Conservation (phyloP, 2,888 invertebrate genomes). For the Hemistola chrysoprasaria region DNA sequence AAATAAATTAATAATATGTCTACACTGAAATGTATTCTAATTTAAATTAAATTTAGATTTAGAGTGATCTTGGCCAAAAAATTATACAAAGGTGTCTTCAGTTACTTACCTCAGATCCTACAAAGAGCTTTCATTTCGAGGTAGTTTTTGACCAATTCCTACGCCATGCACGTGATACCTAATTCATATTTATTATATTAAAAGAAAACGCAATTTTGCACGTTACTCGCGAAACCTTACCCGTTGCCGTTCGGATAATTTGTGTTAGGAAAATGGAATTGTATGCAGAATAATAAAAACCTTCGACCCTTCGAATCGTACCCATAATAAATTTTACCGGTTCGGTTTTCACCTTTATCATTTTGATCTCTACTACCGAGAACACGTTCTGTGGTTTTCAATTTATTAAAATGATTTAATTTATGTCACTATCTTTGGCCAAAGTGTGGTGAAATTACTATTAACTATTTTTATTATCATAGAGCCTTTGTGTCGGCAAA, state of each 20-base stretch:
- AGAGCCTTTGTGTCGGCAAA: no score
- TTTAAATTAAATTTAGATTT: no score
- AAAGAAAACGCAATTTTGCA: conserved; percentile 60
- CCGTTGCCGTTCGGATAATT: conserved; percentile 70
- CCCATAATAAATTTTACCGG: conserved; percentile 67
- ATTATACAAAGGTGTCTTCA: no score
- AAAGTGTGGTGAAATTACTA: neutral
- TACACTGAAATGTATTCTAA: no score
- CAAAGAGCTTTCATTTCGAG: no score
- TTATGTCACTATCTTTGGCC: conserved; percentile 8
- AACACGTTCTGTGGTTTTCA: conserved; percentile 31
- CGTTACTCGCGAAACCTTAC: conserved; percentile 67
- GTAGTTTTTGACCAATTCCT: no score
- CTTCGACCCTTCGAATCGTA: conserved; percentile 66
- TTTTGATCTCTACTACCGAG: conserved; percentile 49
- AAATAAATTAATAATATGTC: conserved; percentile 37
- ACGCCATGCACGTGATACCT: neutral
- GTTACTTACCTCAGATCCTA: no score
- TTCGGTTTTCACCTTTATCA: conserved; percentile 50
- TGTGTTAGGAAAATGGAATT: conserved; percentile 77
- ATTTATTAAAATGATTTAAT: conserved; percentile 12
- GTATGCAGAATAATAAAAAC: conserved; percentile 78
- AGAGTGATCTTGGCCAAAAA: no score
- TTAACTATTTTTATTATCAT: no score
- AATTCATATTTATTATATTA: conserved; percentile 2